A percentile compares a stretch with the other conserved stretches of the same genome.
Conservation (phyloP, 92 coral and sea anemone genomes). For the Parazoanthus swiftii region DNA sequence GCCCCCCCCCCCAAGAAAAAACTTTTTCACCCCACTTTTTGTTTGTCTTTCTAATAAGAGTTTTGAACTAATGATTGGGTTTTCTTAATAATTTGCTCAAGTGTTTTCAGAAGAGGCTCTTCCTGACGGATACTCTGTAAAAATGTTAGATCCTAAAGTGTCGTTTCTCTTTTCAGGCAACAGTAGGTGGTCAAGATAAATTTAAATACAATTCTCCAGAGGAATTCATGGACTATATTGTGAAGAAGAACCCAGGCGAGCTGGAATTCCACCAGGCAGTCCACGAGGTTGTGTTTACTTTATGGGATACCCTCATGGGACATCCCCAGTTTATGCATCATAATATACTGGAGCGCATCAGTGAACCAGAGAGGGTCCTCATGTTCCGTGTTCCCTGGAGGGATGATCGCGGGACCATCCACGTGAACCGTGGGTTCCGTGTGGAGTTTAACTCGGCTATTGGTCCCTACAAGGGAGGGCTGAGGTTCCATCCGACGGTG, state of each 20-base stretch:
- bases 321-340: slow-evolving; percentile 59
- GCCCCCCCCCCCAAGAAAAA: too few relatives aligned
- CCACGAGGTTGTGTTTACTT: slow-evolving; percentile 68
- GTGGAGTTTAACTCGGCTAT: slow-evolving; percentile 87
- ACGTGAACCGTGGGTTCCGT: slow-evolving; percentile 83
- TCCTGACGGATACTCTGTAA: too few relatives aligned
- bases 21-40: too few relatives aligned
- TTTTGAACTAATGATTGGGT: too few relatives aligned
- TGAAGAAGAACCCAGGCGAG: slow-evolving; percentile 71
- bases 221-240: slow-evolving; percentile 60
- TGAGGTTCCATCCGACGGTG: slow-evolving; percentile 83
- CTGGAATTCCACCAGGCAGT: slow-evolving; percentile 89
- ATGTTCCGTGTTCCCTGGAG: slow-evolving; percentile 93
- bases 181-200: slow-evolving; percentile 16
- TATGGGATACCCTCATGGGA: slow-evolving; percentile 69
- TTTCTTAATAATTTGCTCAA: too few relatives aligned
- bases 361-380: slow-evolving; percentile 86
- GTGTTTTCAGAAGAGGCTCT: too few relatives aligned
- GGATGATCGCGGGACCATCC: slow-evolving; percentile 67
- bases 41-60: too few relatives aligned
- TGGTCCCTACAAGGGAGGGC: slow-evolving; percentile 89
- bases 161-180: slow-evolving; percentile 6
- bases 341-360: slow-evolving; percentile 81
- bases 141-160: background rate
- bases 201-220: slow-evolving; percentile 61